A percentile compares a stretch with the other conserved stretches of the same genome.
These are phyloP conservation scores for Melanotaenia maccullochi DNA, from an alignment of 2,797 vertebrate genomes.

Conservation along the genomic window DNA sequence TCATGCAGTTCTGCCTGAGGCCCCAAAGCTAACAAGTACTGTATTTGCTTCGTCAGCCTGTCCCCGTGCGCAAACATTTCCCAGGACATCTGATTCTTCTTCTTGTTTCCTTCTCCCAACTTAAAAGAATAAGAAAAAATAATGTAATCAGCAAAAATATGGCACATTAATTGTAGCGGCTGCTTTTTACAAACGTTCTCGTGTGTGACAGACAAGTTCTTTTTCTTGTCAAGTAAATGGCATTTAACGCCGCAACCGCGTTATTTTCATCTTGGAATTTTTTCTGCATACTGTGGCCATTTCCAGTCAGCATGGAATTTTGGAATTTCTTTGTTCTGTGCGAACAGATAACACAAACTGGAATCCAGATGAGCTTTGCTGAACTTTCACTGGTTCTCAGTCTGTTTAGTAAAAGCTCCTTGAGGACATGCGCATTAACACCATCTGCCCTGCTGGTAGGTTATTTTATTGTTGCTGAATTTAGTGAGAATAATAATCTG, in stretches of 20 bases:
- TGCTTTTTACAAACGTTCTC: not conserved
- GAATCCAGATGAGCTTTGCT: constrained; percentile 3
- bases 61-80: too few species aligned
- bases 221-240: not conserved
- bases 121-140: too few species aligned
- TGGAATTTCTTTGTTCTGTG: not conserved
- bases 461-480: constrained; percentile 3
- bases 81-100: too few species aligned
- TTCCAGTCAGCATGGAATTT: not conserved
- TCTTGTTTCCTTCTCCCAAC: too few species aligned
- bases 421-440: not conserved
- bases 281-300: not conserved
- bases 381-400: not conserved
- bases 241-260: not conserved
- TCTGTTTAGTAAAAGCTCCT: constrained; percentile 2
- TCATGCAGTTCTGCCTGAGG: not conserved
- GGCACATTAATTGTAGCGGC: not conserved
- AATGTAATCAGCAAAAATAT: too few species aligned
- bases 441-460: not conserved
- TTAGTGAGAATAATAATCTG: constrained; percentile 30
- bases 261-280: not conserved
- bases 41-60: too few species aligned
- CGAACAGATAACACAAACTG: not conserved
- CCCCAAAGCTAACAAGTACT: not conserved
- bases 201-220: not conserved